Evolutionary conservation across 2,888 invertebrate genomes (phyloP).

Genomic region (Psococerastis gibbosa): DNA sequence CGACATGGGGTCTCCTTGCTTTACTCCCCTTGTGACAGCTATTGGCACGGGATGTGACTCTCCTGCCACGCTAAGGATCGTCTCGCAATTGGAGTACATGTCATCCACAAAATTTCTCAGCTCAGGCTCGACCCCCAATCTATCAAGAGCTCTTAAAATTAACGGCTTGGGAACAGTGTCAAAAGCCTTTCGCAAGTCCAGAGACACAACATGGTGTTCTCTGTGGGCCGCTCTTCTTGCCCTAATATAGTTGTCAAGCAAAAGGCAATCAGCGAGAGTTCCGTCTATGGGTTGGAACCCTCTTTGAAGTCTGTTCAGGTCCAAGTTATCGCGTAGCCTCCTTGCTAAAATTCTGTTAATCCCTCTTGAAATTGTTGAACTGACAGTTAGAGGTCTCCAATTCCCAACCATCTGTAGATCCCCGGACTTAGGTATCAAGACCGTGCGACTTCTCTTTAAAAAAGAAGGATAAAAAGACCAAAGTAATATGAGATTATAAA

Average conservation of each 20-base stretch:
- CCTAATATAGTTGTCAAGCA: slow-evolving; percentile 7
- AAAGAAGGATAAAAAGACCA: background rate
- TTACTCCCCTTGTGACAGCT: slow-evolving; percentile 11
- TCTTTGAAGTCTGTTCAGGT: slow-evolving; percentile 11
- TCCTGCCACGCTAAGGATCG: background rate
- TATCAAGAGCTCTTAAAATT: slow-evolving; percentile 10
- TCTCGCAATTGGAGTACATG: background rate
- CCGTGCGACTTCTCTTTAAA: background rate
- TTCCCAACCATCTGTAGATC: background rate
- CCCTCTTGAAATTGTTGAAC: slow-evolving; percentile 12
- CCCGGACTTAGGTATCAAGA: slow-evolving; percentile 9
- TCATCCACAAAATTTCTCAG: slow-evolving; percentile 12
- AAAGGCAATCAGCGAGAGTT: slow-evolving; percentile 8
- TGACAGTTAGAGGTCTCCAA: slow-evolving; percentile 14
- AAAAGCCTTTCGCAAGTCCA: slow-evolving; percentile 18
- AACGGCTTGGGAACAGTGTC: slow-evolving; percentile 16
- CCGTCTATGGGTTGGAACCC: slow-evolving; percentile 14
- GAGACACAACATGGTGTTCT: slow-evolving; percentile 13
- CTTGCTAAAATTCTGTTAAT: slow-evolving; percentile 14
- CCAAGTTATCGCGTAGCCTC: background rate
- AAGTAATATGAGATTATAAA: background rate
- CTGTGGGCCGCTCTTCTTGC: background rate
- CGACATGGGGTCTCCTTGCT: slow-evolving; percentile 16
- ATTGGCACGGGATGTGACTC: background rate
- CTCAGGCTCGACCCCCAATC: slow-evolving; percentile 10